A percentile compares a stretch with the other conserved stretches of the same genome.
Conservation (phyloP, 2,888 invertebrate species). For the Aphodius granarius region DNA sequence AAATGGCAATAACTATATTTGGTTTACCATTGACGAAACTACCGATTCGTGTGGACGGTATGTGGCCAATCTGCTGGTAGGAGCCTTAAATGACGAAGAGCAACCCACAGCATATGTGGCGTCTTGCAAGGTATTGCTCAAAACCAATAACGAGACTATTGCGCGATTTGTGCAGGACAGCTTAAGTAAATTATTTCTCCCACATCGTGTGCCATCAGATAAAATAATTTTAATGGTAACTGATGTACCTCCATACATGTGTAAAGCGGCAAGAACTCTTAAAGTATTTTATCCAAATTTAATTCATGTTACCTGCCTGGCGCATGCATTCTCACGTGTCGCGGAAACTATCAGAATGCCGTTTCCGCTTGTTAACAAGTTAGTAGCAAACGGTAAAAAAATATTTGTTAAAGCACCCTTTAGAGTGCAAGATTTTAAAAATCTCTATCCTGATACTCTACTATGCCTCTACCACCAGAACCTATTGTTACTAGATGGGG, state of each 20-base stretch:
- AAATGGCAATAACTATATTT: neutral
- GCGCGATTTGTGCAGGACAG: slow-evolving; percentile 19
- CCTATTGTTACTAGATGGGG: too few relatives aligned
- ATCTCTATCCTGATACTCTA: slow-evolving; percentile 30
- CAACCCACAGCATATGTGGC: slow-evolving; percentile 4
- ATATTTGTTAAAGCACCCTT: slow-evolving; percentile 39
- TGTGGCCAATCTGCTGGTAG: slow-evolving; percentile 9
- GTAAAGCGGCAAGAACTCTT: slow-evolving; percentile 35
- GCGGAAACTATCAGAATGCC: slow-evolving; percentile 34
- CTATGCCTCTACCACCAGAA: slow-evolving; percentile 33
- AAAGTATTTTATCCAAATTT: slow-evolving; percentile 38
- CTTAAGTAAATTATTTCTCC: slow-evolving; percentile 7
- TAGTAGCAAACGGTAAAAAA: slow-evolving; percentile 39
- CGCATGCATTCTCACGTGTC: slow-evolving; percentile 38
- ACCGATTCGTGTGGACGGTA: neutral
- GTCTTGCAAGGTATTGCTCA: slow-evolving; percentile 8
- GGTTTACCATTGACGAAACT: neutral
- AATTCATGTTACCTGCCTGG: slow-evolving; percentile 40
- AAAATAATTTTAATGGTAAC: slow-evolving; percentile 29
- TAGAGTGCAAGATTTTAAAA: slow-evolving; percentile 31
- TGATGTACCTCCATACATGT: slow-evolving; percentile 37
- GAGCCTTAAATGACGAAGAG: neutral
- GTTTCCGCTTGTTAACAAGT: slow-evolving; percentile 32
- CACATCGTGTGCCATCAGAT: slow-evolving; percentile 21
- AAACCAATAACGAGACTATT: slow-evolving; percentile 15